Conservation (phyloP, 2,797 vertebrate genomes). For the Heliangelus exortis region DNA sequence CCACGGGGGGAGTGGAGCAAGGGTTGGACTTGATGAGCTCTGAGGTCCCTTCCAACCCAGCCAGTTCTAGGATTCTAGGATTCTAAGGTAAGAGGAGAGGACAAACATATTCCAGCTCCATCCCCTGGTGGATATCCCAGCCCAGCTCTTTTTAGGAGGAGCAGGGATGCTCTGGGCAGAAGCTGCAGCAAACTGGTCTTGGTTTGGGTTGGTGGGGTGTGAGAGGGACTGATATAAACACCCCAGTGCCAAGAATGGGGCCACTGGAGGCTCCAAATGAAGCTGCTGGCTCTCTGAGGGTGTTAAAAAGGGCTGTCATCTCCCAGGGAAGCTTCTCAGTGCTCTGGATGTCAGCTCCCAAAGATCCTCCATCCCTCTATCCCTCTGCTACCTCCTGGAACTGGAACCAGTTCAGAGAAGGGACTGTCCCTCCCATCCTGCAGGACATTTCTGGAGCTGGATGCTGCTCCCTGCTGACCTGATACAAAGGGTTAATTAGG, state of each 20-base stretch:
- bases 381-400: fast-evolving
- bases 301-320: neutral
- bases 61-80: too few relatives aligned
- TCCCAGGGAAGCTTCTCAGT: neutral
- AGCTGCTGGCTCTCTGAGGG: neutral
- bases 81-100: neutral
- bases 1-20: too few relatives aligned
- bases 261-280: neutral
- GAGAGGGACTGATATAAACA: neutral
- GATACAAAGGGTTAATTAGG: neutral
- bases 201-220: fast-evolving
- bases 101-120: neutral
- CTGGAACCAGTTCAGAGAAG: neutral
- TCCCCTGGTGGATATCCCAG: neutral
- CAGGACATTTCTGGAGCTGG: neutral
- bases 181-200: neutral
- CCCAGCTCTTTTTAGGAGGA: neutral
- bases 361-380: neutral
- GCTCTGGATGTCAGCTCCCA: fast-evolving
- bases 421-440: neutral
- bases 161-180: neutral
- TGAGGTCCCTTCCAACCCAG: too few relatives aligned
- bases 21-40: too few relatives aligned
- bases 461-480: neutral
- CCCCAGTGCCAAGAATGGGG: neutral